A percentile compares a stretch with the other conserved stretches of the same genome.
Evolutionary conservation across 64 coral and sea anemone species (phyloP).

Genomic region (Montipora sp.): DNA sequence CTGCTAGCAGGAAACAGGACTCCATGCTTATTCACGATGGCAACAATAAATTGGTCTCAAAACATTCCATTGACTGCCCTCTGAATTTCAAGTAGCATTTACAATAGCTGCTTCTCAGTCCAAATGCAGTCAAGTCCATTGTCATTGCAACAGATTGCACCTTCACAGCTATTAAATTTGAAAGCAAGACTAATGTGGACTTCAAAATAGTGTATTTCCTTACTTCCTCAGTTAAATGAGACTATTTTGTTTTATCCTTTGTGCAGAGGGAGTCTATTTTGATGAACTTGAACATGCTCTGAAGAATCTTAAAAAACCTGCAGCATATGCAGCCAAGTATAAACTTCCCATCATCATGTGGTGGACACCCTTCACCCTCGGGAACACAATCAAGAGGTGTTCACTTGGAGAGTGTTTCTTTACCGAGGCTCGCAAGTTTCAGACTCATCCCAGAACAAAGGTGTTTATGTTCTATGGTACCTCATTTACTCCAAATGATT

Average conservation of each 20-base stretch:
- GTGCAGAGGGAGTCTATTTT: slow-evolving; percentile 72
- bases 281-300: slow-evolving; percentile 67
- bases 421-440: slow-evolving; percentile 85
- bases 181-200: too few species aligned
- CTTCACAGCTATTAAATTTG: too few species aligned
- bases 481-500: slow-evolving; percentile 65
- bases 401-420: slow-evolving; percentile 84
- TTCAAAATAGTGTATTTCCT: too few species aligned
- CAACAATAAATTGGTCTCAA: too few species aligned
- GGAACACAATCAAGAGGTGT: slow-evolving; percentile 81
- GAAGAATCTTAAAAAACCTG: slow-evolving; percentile 78
- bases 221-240: too few species aligned
- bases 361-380: slow-evolving; percentile 88
- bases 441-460: slow-evolving; percentile 83
- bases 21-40: too few species aligned
- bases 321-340: slow-evolving; percentile 89
- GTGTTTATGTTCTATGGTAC: slow-evolving; percentile 98
- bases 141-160: too few species aligned
- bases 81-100: too few species aligned
- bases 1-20: too few species aligned
- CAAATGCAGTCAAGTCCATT: too few species aligned
- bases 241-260: background rate
- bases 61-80: too few species aligned
- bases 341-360: slow-evolving; percentile 93
- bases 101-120: too few species aligned